Conservation (phyloP, 2,888 invertebrate species). For the Plagiodera versicolora region DNA sequence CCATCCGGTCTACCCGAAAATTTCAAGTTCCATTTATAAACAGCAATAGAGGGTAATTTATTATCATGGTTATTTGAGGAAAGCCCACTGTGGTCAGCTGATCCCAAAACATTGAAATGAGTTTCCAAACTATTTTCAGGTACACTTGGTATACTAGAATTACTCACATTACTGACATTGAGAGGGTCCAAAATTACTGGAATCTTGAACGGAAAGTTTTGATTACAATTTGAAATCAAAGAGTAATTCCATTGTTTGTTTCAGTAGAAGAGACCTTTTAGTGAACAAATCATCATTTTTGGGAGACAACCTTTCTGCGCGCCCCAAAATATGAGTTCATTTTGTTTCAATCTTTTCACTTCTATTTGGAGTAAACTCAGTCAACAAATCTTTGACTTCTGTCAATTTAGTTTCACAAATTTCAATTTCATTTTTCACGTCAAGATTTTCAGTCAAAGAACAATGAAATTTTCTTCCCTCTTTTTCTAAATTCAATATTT, state of each 20-base stretch:
- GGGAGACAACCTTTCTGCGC: not conserved
- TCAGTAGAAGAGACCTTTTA: not conserved
- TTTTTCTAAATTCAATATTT: constrained; percentile 12
- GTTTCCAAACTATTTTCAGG: no score
- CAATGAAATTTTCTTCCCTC: constrained; percentile 6
- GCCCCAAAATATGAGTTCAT: not conserved
- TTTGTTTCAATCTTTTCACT: not conserved
- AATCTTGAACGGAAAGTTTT: no score
- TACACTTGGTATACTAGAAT: no score
- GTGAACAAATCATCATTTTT: not conserved
- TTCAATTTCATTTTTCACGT: not conserved
- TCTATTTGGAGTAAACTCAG: not conserved
- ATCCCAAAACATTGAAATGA: no score
- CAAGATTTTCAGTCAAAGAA: not conserved
- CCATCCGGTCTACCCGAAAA: constrained; percentile 8
- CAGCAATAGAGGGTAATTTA: constrained; percentile 9
- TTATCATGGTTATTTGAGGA: not conserved
- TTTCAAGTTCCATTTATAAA: constrained; percentile 20
- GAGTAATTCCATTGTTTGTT: constrained; percentile 2
- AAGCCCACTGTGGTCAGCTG: no score
- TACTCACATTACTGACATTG: no score
- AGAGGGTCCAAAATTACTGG: not conserved
- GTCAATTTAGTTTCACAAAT: constrained; percentile 1
- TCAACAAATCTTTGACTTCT: not conserved
- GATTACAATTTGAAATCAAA: not conserved